Base-by-base conservation (phyloP, 1,140 invertebrate genomes). In the Ditylenchus dipsaci region DNA sequence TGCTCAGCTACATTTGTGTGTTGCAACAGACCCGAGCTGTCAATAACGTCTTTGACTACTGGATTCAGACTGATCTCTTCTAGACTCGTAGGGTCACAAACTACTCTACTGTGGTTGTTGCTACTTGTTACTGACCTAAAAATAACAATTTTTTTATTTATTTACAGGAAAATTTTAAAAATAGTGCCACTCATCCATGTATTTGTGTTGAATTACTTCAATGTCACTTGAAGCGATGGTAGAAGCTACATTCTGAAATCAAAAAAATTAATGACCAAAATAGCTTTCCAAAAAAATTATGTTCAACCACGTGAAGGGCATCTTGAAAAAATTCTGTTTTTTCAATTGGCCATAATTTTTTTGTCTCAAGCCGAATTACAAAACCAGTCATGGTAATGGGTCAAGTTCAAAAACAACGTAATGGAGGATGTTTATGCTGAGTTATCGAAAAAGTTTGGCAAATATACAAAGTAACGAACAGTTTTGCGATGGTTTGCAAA, bases 111-210 rank as follows among this genome's bases (percentile, higher is more conserved):
- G 53, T 70, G 45, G 43, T 78, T 67, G 33, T 75, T 67, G 21
- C 77, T 75, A 49, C 77, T 76, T 11, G 74, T 75, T 45, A 79
- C 45, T 7, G 76, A 79, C 77, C 77, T 76, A 42, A 27, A 64
- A 76, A 29, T 71, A 21, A 53, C 7, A 63, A 68, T 21, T 21
- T 27, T 69, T 5, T 1, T 67, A 69, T 56, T 71, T 9, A 0
- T n/a, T 69, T n/a, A n/a, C n/a, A n/a, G n/a, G n/a, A n/a, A 13
- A 21, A 11, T 64, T 23, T 26, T 21, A 72, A 30, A 26, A 53
- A n/a, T 13, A 26, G 33, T 21, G 77, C 75, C 75, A 77, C 27
- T 77, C 78, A 53, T 77, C 75, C 26, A 74, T 53, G 23, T 53
- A 38, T 38, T 38, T 38, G 30, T 80, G 71, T 23, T 63, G 63